Percentiles rank a stretch among this genome's conserved stretches.
Conservation (phyloP, 2,888 invertebrate genomes). For the Elmis aenea region DNA sequence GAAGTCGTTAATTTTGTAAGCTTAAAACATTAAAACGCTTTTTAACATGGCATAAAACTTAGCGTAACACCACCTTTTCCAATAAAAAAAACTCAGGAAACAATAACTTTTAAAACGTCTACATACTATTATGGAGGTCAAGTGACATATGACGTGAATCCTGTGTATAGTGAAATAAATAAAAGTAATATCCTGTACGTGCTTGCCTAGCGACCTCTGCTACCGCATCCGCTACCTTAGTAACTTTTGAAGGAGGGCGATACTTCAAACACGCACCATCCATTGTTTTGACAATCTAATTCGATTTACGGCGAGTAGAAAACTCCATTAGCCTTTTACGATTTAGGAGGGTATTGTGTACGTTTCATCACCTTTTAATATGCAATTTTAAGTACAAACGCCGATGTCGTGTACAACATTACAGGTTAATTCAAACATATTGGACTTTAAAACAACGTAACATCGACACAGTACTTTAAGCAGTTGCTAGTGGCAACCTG, state of each 20-base stretch:
- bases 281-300: slow-evolving; percentile 29
- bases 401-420: too few relatives aligned
- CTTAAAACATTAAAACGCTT: too few relatives aligned
- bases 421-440: too few relatives aligned
- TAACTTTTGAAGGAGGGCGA: slow-evolving; percentile 14
- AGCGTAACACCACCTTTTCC: too few relatives aligned
- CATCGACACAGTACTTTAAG: too few relatives aligned
- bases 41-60: too few relatives aligned
- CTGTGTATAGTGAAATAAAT: slow-evolving; percentile 23
- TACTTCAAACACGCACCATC: slow-evolving; percentile 22
- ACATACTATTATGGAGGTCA: slow-evolving; percentile 16
- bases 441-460: too few relatives aligned
- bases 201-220: slow-evolving; percentile 32
- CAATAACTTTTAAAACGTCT: slow-evolving; percentile 8
- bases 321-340: slow-evolving; percentile 16
- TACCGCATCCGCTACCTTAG: slow-evolving; percentile 24
- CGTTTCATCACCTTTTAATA: too few relatives aligned
- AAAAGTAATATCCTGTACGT: slow-evolving; percentile 30
- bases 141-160: slow-evolving; percentile 22
- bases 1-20: too few relatives aligned
- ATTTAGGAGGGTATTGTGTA: background rate
- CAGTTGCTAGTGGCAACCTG: too few relatives aligned
- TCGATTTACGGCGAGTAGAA: slow-evolving; percentile 26
- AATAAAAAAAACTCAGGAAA: too few relatives aligned
- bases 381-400: too few relatives aligned